phyloP scores from a whole-genome alignment of 2,113 vertebrate species.

The Brachypteracias leptosomus region DNA sequence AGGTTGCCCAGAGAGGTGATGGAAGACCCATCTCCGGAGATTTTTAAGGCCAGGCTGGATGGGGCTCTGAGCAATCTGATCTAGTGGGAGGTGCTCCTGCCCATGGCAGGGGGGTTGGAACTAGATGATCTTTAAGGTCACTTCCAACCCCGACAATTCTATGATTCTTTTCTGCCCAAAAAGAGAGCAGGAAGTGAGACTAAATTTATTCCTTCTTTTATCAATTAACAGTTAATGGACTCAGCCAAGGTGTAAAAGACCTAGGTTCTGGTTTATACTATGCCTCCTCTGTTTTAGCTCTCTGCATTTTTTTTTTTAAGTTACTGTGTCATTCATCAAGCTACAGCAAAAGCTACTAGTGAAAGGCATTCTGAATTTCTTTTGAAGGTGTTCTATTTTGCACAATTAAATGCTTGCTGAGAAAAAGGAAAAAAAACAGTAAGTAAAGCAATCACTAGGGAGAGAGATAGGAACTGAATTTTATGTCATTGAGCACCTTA shows the following conservation, averaged over 20 bases:
- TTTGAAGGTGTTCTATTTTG: slow-evolving; percentile 15
- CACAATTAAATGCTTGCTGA: not conserved
- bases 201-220: not conserved
- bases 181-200: not conserved
- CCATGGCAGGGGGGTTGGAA: too few relatives aligned
- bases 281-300: not conserved
- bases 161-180: not conserved
- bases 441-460: not conserved
- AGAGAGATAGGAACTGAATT: not conserved
- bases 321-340: not conserved
- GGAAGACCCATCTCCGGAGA: too few relatives aligned
- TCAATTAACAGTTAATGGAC: not conserved
- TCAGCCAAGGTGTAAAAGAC: not conserved
- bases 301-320: not conserved
- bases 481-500: not conserved
- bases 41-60: too few relatives aligned
- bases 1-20: too few relatives aligned
- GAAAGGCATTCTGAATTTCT: not conserved
- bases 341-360: not conserved
- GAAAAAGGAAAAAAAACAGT: not conserved
- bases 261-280: not conserved
- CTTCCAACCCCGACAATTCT: too few relatives aligned
- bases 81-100: too few relatives aligned
- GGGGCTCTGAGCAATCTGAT: too few relatives aligned
- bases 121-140: too few relatives aligned